Base-by-base conservation (phyloP, 1,140 invertebrate species). In the Tachypleus tridentatus region DNA sequence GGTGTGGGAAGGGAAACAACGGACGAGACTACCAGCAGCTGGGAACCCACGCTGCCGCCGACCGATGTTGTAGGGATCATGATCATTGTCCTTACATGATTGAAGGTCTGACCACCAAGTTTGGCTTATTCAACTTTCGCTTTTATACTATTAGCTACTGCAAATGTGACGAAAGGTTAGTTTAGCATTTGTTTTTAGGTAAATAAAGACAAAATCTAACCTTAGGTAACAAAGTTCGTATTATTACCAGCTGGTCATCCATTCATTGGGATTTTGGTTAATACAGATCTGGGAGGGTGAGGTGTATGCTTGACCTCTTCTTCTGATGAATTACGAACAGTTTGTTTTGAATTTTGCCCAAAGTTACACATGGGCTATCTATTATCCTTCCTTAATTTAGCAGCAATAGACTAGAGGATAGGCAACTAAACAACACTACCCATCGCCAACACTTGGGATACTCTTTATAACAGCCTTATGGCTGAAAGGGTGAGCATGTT, bases 111-210 rank as follows among this genome's bases (percentile, higher is more conserved):
- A 81, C 85, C 72, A 83, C 82, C 65, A 87, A 87, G 71, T 92
- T 86, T 71, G 85, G 86, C n/a, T 73, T 88, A 5, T 88, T 86
- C 79, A 92, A 93, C 76, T 90, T 85, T 84, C 79, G 87, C 47
- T 80, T 89, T 54, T 87, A 87, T 71, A 91, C 88, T 3, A 78
- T 92, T 49, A 89, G 88, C 83, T 88, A 92, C 74, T 93, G 90
- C 77, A 78, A 84, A 65, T 93, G 89, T 74, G 89, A 93, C 74
- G 85, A 88, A 76, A 85, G 87, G 89, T 92, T 82, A 77, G 79
- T 74, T 9, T 54, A 49, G 8, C 47, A 11, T 57, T 57, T 3
- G 9, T 57, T 51, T 67, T 10, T 8, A 49, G 9, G n/a, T 61
- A 47, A 62, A 64, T 64, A 51, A 2, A 47, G 7, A 60, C 7